Percentiles rank a stretch among this genome's conserved stretches.
These are phyloP conservation scores for Myripristis murdjan DNA, from an alignment of 2,797 vertebrate species.

Conservation along the genomic window DNA sequence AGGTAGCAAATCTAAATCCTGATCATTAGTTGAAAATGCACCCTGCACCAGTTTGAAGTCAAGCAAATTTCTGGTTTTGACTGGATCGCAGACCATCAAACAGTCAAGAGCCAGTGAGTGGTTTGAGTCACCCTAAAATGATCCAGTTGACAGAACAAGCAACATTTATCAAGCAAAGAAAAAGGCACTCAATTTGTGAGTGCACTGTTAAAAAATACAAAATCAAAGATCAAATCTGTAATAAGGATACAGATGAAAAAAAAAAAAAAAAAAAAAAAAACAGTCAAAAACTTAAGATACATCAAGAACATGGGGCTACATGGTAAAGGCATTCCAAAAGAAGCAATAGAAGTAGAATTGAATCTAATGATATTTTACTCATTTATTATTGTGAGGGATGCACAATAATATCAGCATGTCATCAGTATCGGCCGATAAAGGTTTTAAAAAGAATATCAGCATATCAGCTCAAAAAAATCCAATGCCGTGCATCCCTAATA, in stretches of 20 bases:
- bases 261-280: constrained; percentile 47
- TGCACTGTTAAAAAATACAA: constrained; percentile 32
- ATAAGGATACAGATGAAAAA: constrained; percentile 49
- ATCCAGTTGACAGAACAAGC: constrained; percentile 13
- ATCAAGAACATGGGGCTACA: constrained; percentile 19
- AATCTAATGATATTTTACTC: constrained; percentile 34
- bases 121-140: neutral
- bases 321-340: constrained; percentile 36
- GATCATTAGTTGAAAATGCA: constrained; percentile 37
- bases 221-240: constrained; percentile 47
- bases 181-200: constrained; percentile 29
- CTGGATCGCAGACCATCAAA: too few species aligned
- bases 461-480: too few species aligned
- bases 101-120: neutral
- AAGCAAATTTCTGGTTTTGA: constrained; percentile 16
- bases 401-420: too few species aligned
- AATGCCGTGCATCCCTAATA: too few species aligned
- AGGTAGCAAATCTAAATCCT: constrained; percentile 47
- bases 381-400: too few species aligned
- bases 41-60: constrained; percentile 29
- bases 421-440: too few species aligned
- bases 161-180: constrained; percentile 18
- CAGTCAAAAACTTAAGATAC: constrained; percentile 31
- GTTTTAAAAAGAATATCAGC: too few species aligned
- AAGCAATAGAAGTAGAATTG: constrained; percentile 41